Base-by-base conservation (phyloP, 2,113 vertebrate genomes). In the Pteropus alecto region DNA sequence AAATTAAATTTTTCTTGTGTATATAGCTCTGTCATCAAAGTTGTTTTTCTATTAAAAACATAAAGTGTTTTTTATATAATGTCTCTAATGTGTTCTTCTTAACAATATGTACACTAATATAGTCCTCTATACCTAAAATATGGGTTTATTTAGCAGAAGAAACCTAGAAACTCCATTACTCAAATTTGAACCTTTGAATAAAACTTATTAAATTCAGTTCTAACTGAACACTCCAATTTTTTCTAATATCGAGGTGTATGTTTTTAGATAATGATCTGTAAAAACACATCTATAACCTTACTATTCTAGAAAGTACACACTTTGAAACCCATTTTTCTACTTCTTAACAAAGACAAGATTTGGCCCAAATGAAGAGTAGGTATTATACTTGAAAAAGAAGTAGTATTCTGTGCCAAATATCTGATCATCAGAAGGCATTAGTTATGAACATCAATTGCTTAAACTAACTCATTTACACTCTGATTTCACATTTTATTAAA, bases 1-100 rank as follows among this genome's bases (percentile, higher is more conserved):
- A 88, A 94, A 74, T 96, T 97, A 82, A 93, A 88, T 13, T 77
- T 93, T 65, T 26, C 38, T 73, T 94, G 38, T 92, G 24, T 90
- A 74, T 78, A 95, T 96, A 95, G 73, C 54, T 93, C 38, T 63
- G 35, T 96, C 38, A 85, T 91, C 76, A 87, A 84, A 76, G 51
- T 48, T 90, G 68, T 88, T 93, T 96, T 94, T 91, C 30, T 79
- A 95, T 96, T 96, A 95, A 96, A 95, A 95, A 86, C 48, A 38
- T 86, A 93, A 74, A 85, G 70, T 87, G 24, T 68, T 87, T 70
- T 58, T 86, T 68, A 65, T 86, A 43, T 79, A 82, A 65, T 81
- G 63, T 70, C 84, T 94, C 74, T 84, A 94, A 71, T 77, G 87
- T 89, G 54, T 92, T 93, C 56, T 82, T 92, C 86, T 93, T 95